Evolutionary conservation across 2,888 invertebrate genomes (phyloP).

Genomic region (Elaeidobius kamerunicus): DNA sequence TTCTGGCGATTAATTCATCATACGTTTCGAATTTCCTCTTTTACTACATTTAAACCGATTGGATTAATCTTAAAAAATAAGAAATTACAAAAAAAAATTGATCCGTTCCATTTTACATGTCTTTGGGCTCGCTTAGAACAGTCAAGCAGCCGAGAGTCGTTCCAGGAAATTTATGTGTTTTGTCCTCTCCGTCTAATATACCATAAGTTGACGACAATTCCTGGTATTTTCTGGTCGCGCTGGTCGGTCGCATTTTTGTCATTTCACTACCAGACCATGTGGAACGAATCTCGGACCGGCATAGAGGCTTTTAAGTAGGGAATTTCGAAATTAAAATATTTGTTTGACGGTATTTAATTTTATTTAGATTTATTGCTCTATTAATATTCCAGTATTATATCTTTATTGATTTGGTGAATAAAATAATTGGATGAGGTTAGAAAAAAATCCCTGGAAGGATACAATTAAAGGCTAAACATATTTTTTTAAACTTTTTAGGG

Average conservation of each 20-base stretch:
- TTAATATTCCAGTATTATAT: too few species aligned
- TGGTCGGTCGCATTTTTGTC: constrained; percentile 19
- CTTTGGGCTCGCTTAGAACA: background rate
- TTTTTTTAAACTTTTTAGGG: too few species aligned
- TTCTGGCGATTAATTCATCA: too few species aligned
- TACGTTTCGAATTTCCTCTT: background rate
- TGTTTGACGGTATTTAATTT: background rate
- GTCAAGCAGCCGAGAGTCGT: constrained; percentile 10
- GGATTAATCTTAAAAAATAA: too few species aligned
- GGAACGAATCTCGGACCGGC: constrained; percentile 9
- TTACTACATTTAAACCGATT: background rate
- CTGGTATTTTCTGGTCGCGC: constrained; percentile 16
- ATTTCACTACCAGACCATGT: constrained; percentile 18
- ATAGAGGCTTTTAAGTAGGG: constrained; percentile 1
- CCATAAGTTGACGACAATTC: too few species aligned
- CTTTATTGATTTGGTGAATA: too few species aligned
- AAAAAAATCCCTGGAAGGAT: too few species aligned
- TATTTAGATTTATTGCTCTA: too few species aligned
- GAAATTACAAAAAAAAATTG: too few species aligned
- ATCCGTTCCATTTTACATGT: constrained; percentile 3
- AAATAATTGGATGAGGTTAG: too few species aligned
- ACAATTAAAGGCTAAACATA: too few species aligned
- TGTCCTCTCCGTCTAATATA: constrained; percentile 19
- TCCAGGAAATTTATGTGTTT: constrained; percentile 19
- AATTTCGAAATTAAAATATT: background rate